phyloP scores from a whole-genome alignment of 2,888 invertebrate species.

The Heteropelma amictum region DNA sequence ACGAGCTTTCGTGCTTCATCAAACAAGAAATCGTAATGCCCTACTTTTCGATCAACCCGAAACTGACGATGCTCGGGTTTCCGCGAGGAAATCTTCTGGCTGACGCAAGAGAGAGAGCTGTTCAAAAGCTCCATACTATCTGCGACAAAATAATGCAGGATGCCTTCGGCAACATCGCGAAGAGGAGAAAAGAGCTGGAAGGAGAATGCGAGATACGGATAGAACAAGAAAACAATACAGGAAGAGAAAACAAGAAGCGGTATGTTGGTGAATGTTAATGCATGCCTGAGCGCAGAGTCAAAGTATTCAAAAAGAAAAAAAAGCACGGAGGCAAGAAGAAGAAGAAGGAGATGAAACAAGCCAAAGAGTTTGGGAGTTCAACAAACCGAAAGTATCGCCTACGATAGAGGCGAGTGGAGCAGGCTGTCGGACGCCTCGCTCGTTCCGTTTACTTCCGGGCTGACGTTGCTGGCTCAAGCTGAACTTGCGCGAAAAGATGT shows the following conservation, averaged over 20 bases:
- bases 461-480: conserved; percentile 8
- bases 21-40: too few relatives aligned
- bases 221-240: neutral
- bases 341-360: conserved; percentile 11
- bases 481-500: conserved; percentile 31
- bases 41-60: too few relatives aligned
- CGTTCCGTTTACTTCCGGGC: conserved; percentile 7
- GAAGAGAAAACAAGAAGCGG: neutral
- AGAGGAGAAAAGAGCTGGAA: neutral
- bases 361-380: conserved; percentile 37
- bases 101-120: too few relatives aligned
- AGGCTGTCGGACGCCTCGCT: conserved; percentile 24
- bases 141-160: too few relatives aligned
- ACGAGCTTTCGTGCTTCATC: too few relatives aligned
- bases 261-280: neutral
- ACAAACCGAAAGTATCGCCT: conserved; percentile 46
- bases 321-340: neutral
- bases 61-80: too few relatives aligned
- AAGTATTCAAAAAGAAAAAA: conserved; percentile 14
- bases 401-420: conserved; percentile 40
- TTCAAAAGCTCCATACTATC: too few relatives aligned
- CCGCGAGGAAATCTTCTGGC: too few relatives aligned
- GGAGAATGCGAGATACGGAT: neutral
- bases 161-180: neutral
- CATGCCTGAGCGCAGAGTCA: conserved; percentile 24